A percentile compares a stretch with the other conserved stretches of the same genome.
Conservation (phyloP, 2,797 vertebrate species). For the Fringilla coelebs region DNA sequence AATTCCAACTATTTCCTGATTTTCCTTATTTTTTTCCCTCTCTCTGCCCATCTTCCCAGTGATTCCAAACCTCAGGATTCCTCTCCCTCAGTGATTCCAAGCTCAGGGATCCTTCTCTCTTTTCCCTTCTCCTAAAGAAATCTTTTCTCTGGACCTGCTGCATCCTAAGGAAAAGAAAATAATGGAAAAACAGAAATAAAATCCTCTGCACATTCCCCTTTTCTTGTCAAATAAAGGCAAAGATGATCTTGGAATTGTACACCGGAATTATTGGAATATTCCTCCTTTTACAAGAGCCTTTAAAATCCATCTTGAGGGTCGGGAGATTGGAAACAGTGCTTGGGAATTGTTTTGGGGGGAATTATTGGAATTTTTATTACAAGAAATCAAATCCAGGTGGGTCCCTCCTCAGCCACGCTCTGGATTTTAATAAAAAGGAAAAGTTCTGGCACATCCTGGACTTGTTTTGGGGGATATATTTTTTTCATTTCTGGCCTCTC, state of each 20-base stretch:
- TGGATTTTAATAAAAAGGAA: slow-evolving; percentile 65
- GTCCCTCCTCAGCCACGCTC: background rate
- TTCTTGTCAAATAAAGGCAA: no score
- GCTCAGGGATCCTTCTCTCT: background rate
- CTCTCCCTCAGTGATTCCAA: background rate
- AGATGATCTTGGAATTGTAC: background rate
- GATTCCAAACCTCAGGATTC: background rate
- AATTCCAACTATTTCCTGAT: background rate
- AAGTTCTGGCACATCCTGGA: slow-evolving; percentile 48
- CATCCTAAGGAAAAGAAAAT: background rate
- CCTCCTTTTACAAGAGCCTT: background rate
- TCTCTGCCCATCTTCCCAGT: background rate
- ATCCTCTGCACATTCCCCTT: background rate
- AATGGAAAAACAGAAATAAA: background rate
- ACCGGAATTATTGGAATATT: background rate
- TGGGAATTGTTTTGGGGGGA: slow-evolving; percentile 40
- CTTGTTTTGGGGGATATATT: background rate
- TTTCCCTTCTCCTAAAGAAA: background rate
- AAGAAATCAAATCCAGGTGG: slow-evolving; percentile 68
- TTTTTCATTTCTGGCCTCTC: background rate
- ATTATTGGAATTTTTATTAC: slow-evolving; percentile 67
- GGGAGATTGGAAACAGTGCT: slow-evolving; percentile 52
- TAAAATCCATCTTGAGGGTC: slow-evolving; percentile 52
- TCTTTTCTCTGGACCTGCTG: background rate
- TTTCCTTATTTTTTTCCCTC: background rate